Evolutionary conservation across 1,140 invertebrate species (phyloP).

Genomic region (Hypsibius dujardini): DNA sequence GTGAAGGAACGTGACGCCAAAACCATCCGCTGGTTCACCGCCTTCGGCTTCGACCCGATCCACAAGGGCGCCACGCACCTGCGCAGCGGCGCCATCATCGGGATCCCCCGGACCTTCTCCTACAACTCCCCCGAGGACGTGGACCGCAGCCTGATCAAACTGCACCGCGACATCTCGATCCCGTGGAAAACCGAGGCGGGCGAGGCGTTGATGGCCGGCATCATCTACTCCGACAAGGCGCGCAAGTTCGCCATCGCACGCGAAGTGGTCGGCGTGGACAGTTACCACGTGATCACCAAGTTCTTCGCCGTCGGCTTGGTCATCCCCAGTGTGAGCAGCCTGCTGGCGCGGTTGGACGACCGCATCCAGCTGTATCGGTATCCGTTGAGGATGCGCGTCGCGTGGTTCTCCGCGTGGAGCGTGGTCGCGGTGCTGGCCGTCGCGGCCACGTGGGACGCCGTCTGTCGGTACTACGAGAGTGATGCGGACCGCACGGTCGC

Average conservation of each 20-base stretch:
- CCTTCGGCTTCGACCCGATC: slow-evolving; percentile 45
- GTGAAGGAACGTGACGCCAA: slow-evolving; percentile 30
- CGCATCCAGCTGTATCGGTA: slow-evolving; percentile 40
- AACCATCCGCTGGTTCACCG: slow-evolving; percentile 40
- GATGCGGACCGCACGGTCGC: slow-evolving; percentile 43
- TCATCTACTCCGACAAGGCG: slow-evolving; percentile 51
- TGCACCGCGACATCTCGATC: slow-evolving; percentile 29
- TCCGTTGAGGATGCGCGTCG: slow-evolving; percentile 35
- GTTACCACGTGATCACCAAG: slow-evolving; percentile 39
- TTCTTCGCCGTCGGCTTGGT: slow-evolving; percentile 33
- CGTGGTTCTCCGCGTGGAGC: slow-evolving; percentile 41
- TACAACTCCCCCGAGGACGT: slow-evolving; percentile 36
- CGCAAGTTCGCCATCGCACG: slow-evolving; percentile 56
- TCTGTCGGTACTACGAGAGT: slow-evolving; percentile 42
- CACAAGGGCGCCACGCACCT: slow-evolving; percentile 35
- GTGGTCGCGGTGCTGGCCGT: slow-evolving; percentile 43
- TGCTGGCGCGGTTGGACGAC: slow-evolving; percentile 36
- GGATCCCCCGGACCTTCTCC: slow-evolving; percentile 44
- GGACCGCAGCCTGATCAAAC: slow-evolving; percentile 30
- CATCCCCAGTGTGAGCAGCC: slow-evolving; percentile 36
- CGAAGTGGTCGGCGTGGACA: slow-evolving; percentile 44
- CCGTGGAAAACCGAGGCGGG: slow-evolving; percentile 44
- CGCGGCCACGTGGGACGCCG: slow-evolving; percentile 44
- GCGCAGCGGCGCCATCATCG: slow-evolving; percentile 41
- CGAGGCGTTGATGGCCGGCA: slow-evolving; percentile 41